Base-by-base conservation (phyloP, 2,797 vertebrate species). In the Hipposideros larvatus region DNA sequence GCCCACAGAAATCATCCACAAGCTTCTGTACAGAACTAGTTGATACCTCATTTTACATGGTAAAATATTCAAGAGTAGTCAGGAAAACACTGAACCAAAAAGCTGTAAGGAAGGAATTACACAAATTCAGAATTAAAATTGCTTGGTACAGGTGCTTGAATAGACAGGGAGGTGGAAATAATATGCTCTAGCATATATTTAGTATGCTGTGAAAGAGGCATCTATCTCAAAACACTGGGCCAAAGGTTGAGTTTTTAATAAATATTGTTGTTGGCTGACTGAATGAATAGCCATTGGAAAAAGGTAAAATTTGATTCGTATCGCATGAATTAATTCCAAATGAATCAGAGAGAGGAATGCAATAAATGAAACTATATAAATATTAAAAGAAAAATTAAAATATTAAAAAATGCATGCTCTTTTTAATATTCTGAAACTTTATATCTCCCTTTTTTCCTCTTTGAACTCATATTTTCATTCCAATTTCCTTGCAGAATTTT, bases 401-500 rank as follows among this genome's bases (percentile, higher is more conserved):
- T 63, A 82, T 34, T 79, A 70, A 51, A 53, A 86, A 22, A 41
- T 61, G 24, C 11, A 57, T 48, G 13, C 8, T 77, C 26, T 87
- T 89, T 83, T 46, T 73, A 65, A 74, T 10, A 53, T 26, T 84
- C 6, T 61, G 61, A 66, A 61, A 34, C 6, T 22, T 59, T 28
- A 4, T 18, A 24, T 57, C 2, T 16, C 11, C 19, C 1, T 5
- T 48, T 46, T 77, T 85, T 31, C 21, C 7, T n/a, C 4, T 63
- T 79, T 83, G 2, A 89, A 34, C 1, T 68, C 11, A 68, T 68
- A 37, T 66, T 77, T 91, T 7, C 26, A 34, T 73, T 77, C 8
- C 63, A 78, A 4, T 77, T 94, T 34, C 28, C 19, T 96, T 79
- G 46, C 11, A 88, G 19, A 91, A 77, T 43, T 88, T 48, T 85